Evolutionary conservation across 2,888 invertebrate species (phyloP).

Genomic region (Luperina testacea): DNA sequence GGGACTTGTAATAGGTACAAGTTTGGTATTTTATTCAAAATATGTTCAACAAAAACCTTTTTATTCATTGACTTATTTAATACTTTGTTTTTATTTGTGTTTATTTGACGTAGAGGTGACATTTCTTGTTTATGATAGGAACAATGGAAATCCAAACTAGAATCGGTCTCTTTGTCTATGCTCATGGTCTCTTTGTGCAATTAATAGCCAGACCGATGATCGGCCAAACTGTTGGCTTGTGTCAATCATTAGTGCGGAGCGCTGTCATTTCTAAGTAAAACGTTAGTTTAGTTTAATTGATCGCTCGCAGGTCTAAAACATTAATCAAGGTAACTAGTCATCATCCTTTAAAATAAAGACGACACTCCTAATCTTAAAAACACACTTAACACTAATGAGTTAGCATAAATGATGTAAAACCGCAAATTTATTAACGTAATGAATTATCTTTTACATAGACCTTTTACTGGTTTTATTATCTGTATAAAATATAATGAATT

Average conservation of each 20-base stretch:
- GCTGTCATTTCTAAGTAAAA: slow-evolving; percentile 33
- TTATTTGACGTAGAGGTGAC: slow-evolving; percentile 9
- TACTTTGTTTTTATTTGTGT: slow-evolving; percentile 3
- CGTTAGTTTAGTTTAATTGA: slow-evolving; percentile 26
- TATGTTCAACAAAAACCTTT: slow-evolving; percentile 20
- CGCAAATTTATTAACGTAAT: not conserved
- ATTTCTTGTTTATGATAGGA: slow-evolving; percentile 9
- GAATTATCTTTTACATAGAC: not conserved
- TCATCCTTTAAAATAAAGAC: not conserved
- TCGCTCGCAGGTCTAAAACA: not conserved
- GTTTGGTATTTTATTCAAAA: slow-evolving; percentile 31
- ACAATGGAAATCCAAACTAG: not conserved
- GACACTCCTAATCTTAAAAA: not conserved
- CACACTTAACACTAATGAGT: not conserved
- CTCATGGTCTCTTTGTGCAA: slow-evolving; percentile 37
- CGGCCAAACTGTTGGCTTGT: slow-evolving; percentile 27
- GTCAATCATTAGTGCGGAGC: slow-evolving; percentile 17
- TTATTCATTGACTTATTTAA: not conserved
- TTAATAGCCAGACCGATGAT: slow-evolving; percentile 43
- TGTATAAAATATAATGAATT: slow-evolving; percentile 15
- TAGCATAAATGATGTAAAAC: not conserved
- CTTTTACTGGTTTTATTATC: not conserved
- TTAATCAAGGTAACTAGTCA: not conserved
- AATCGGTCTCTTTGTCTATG: slow-evolving; percentile 19
- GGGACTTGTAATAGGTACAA: slow-evolving; percentile 18